Evolutionary conservation across 2,888 invertebrate species (phyloP).

Genomic region (Altica lythri): DNA sequence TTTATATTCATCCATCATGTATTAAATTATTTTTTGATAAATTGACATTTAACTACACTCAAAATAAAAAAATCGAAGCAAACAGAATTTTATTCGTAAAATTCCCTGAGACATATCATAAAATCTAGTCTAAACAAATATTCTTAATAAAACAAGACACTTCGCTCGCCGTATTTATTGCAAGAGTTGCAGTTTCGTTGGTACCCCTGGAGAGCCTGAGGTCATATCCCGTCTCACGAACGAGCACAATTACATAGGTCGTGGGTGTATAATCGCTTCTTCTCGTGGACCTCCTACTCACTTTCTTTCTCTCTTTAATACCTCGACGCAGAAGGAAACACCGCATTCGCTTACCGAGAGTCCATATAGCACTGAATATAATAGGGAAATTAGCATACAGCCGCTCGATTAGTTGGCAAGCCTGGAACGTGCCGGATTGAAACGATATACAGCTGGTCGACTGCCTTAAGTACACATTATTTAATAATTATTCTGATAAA

Average conservation of each 20-base stretch:
- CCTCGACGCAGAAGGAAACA: slow-evolving; percentile 33
- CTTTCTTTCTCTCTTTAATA: slow-evolving; percentile 41
- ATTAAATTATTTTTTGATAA: no score
- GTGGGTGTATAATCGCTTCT: slow-evolving; percentile 59
- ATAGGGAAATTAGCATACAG: slow-evolving; percentile 59
- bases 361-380: slow-evolving; percentile 59
- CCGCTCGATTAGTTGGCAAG: slow-evolving; percentile 33
- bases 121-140: slow-evolving; percentile 21
- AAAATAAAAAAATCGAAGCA: background rate
- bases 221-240: slow-evolving; percentile 57
- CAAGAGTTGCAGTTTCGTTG: slow-evolving; percentile 44
- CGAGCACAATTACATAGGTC: slow-evolving; percentile 56
- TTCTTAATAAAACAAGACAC: slow-evolving; percentile 23
- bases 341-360: slow-evolving; percentile 32
- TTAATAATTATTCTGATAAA: slow-evolving; percentile 60
- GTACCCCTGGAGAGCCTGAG: slow-evolving; percentile 54
- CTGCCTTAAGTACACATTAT: slow-evolving; percentile 56
- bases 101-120: background rate
- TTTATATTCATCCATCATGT: no score
- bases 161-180: slow-evolving; percentile 27
- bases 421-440: slow-evolving; percentile 18
- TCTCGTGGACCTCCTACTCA: slow-evolving; percentile 45
- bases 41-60: no score
- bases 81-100: slow-evolving; percentile 6
- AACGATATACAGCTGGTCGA: slow-evolving; percentile 39